These are phyloP conservation scores for Dryomyza anilis DNA, from an alignment of 2,888 invertebrate species.

Conservation along the genomic window DNA sequence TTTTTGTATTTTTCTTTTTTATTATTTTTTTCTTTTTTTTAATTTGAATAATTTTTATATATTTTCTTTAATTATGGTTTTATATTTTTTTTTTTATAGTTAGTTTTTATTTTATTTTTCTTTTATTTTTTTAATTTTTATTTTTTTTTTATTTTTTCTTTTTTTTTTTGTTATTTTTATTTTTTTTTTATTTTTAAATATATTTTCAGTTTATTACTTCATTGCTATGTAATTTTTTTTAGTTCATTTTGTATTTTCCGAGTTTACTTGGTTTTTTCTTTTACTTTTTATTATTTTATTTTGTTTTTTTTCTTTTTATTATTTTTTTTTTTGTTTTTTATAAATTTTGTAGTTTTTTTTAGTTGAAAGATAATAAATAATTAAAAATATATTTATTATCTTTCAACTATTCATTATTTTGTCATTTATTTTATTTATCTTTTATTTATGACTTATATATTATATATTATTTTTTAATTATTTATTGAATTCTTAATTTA, in stretches of 20 bases:
- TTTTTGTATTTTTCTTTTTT: neutral
- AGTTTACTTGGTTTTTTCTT: neutral
- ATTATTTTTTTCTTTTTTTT: neutral
- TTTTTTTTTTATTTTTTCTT: conserved; percentile 15
- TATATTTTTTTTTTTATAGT: conserved; percentile 5
- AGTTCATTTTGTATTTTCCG: neutral
- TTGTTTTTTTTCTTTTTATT: neutral
- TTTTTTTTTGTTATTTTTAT: conserved; percentile 13
- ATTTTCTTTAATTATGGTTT: conserved; percentile 5
- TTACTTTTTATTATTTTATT: neutral
- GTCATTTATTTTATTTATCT: no score
- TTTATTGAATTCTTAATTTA: no score
- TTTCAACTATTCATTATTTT: neutral
- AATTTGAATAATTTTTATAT: neutral
- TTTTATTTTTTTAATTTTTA: neutral
- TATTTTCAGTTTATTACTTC: conserved; percentile 2
- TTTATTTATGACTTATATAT: no score
- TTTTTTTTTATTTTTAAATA: neutral
- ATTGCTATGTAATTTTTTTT: neutral
- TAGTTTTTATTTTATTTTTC: conserved; percentile 3
- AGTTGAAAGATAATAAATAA: no score
- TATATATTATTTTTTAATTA: no score
- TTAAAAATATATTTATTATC: neutral
- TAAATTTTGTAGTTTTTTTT: neutral
- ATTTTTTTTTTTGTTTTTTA: neutral